phyloP scores from a whole-genome alignment of 2,797 vertebrate species.

The Tympanoctomys barrerae region DNA sequence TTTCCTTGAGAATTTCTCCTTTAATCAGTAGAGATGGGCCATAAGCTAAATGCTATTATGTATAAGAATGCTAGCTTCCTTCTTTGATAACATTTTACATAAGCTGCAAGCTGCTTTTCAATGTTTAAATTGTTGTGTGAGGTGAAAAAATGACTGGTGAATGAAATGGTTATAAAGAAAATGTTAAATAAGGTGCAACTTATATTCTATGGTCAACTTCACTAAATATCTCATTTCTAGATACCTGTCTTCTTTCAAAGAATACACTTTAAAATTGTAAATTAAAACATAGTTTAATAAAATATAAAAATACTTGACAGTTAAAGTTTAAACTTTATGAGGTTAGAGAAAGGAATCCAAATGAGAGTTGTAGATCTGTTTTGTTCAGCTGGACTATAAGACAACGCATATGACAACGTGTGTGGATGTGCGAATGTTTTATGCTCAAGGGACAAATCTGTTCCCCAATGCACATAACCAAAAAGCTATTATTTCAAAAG shows the following conservation, averaged over 20 bases:
- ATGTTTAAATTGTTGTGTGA: neutral
- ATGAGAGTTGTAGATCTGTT: neutral
- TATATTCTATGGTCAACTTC: neutral
- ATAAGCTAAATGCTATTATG: neutral
- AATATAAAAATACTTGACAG: neutral
- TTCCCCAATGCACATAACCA: neutral
- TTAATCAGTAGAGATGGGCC: neutral
- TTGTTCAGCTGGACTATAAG: neutral
- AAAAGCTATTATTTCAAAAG: neutral
- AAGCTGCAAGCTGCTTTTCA: conserved; percentile 35
- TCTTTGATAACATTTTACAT: neutral
- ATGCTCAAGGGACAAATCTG: neutral
- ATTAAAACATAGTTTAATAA: conserved; percentile 41
- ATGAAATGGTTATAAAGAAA: conserved; percentile 17
- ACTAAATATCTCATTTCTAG: conserved; percentile 42
- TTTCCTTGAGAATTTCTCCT: neutral
- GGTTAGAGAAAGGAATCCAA: neutral
- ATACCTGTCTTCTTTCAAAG: neutral
- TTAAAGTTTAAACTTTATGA: neutral
- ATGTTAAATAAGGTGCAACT: neutral
- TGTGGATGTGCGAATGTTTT: neutral
- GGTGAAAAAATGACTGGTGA: conserved; percentile 43
- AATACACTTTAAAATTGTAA: conserved; percentile 24
- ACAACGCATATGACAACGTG: neutral
- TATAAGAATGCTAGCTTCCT: neutral